These are phyloP conservation scores for Heliopora coerulea DNA, from an alignment of 92 coral and sea anemone species.

Conservation along the genomic window DNA sequence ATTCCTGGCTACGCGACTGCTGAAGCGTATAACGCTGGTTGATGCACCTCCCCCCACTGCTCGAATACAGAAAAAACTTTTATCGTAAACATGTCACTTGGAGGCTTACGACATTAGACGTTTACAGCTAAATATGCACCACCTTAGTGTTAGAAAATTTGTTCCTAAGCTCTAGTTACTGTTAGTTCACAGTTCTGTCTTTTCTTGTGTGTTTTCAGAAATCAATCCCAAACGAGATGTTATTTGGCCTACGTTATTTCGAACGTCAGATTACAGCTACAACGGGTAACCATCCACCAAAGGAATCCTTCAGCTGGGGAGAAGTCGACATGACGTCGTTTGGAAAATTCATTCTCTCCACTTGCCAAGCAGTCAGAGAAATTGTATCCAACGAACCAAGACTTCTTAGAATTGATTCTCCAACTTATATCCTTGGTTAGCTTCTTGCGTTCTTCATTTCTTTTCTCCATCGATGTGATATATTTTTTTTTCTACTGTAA, in stretches of 20 bases:
- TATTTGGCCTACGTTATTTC: slow-evolving; percentile 77
- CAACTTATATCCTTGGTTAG: slow-evolving; percentile 80
- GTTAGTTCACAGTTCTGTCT: neutral
- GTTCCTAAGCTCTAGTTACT: too few species aligned
- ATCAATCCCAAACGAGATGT: slow-evolving; percentile 91
- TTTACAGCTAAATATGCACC: too few species aligned
- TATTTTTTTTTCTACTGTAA: neutral
- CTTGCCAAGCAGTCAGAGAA: slow-evolving; percentile 63
- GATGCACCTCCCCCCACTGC: too few species aligned
- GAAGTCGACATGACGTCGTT: slow-evolving; percentile 72
- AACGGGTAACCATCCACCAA: slow-evolving; percentile 28
- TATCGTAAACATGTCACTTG: too few species aligned
- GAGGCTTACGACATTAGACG: too few species aligned
- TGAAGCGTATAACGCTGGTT: too few species aligned
- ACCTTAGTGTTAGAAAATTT: too few species aligned
- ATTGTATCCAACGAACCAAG: slow-evolving; percentile 70
- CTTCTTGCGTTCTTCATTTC: neutral
- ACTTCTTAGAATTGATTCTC: slow-evolving; percentile 69
- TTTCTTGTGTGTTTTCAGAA: slow-evolving; percentile 39
- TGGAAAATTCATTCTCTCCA: slow-evolving; percentile 71
- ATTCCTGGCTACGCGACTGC: too few species aligned
- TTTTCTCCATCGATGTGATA: neutral
- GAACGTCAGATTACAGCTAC: slow-evolving; percentile 70
- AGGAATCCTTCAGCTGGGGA: slow-evolving; percentile 72
- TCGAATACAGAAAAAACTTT: too few species aligned